Percentiles rank a stretch among this genome's conserved stretches.
These are phyloP conservation scores for Ommatoiulus sabulosus DNA, from an alignment of 2,888 invertebrate species.

Conservation along the genomic window DNA sequence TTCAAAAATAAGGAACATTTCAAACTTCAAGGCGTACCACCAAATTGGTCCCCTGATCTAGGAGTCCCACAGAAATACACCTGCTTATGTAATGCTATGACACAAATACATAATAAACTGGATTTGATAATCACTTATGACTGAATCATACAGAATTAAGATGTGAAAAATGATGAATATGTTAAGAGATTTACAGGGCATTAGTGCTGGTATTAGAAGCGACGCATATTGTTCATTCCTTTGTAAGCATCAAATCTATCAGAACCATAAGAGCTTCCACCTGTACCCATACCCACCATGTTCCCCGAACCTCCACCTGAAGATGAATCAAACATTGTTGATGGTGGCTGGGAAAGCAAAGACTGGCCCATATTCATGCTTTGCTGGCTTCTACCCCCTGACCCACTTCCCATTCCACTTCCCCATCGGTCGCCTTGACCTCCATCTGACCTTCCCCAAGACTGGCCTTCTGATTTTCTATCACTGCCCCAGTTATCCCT, in stretches of 20 bases:
- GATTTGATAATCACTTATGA: conserved; percentile 12
- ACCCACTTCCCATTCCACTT: conserved; percentile 52
- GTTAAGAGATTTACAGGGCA: not conserved
- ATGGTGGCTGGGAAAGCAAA: conserved; percentile 52
- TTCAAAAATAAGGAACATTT: not conserved
- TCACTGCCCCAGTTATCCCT: conserved; percentile 49
- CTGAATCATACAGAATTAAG: not conserved
- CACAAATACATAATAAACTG: conserved; percentile 13
- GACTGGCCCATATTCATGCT: conserved; percentile 57
- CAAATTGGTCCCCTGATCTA: conserved; percentile 13
- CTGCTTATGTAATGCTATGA: not conserved
- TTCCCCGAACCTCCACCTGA: conserved; percentile 51
- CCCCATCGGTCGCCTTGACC: conserved; percentile 59
- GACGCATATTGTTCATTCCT: conserved; percentile 57
- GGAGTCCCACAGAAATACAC: conserved; percentile 35
- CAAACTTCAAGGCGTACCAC: not conserved
- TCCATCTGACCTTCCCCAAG: conserved; percentile 52
- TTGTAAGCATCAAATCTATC: conserved; percentile 60
- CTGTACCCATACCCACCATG: conserved; percentile 58
- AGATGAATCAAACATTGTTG: conserved; percentile 42
- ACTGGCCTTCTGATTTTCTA: conserved; percentile 51
- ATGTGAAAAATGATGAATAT: not conserved
- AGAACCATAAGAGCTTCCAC: conserved; percentile 52
- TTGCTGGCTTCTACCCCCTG: conserved; percentile 57
- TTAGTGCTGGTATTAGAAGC: conserved; percentile 55